Base-by-base conservation (phyloP, 2,888 invertebrate species). In the Eustalomyia histrio region DNA sequence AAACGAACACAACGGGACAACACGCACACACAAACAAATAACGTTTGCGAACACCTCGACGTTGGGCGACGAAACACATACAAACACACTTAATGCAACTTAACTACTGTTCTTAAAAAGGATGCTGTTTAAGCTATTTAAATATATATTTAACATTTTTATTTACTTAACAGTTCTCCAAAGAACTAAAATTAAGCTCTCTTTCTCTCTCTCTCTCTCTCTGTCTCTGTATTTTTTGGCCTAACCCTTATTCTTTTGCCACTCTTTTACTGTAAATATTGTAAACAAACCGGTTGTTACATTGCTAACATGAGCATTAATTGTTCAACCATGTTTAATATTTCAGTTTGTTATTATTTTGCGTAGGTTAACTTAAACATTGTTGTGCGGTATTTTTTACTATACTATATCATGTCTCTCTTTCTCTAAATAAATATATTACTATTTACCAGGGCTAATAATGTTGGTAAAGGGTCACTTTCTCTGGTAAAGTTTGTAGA, bases 281-380 rank as follows among this genome's bases (percentile, higher is more conserved):
- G 78, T 81, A 81, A 81, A 81, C 81, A 81, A 81, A 78, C 78
- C 81, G 81, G 81, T 65, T 24, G 71, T 71, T 78, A 47, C 10
- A 12, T 3, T n/a, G 1, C 10, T 47, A 2, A n/a, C 1, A 1
- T 4, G 43, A 47, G n/a, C 14, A n/a, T 47, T n/a, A 47, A 47
- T 14, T 4, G 1, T 4, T 3, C 39, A 39, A 24, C 73, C 73
- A 50, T 67, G 18, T 71, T 29, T 18, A 8, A 1, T 14, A 17
- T 58, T 33, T 65, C 35, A 35, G 1, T 39, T 39, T 65, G 52
- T 33, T 52, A 35, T 47, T 52, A 57, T 50, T 64, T 60, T 64
- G 58, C 21, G 17, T 68, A 69, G 76, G 68, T 69, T 73, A 73
- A 73, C 68, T 64, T 21, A 69, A 69, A 74, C 47, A 63, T 63